A percentile compares a stretch with the other conserved stretches of the same genome.
Evolutionary conservation across 2,888 invertebrate species (phyloP).

Genomic region (Pterostichus niger): DNA sequence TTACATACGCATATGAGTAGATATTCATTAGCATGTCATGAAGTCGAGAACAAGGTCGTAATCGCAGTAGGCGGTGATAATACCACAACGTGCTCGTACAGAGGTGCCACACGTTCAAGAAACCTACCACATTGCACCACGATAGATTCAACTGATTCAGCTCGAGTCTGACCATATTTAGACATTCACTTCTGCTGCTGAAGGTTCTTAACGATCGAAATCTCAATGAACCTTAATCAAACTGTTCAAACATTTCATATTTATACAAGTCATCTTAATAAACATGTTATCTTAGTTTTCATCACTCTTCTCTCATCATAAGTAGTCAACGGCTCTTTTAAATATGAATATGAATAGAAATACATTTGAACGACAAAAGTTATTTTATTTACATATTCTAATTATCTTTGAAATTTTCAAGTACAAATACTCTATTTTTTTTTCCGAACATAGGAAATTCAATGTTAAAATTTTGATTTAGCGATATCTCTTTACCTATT

Average conservation of each 20-base stretch:
- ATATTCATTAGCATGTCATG: constrained; percentile 44
- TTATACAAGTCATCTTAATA: constrained; percentile 10
- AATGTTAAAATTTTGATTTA: too few species aligned
- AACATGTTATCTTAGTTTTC: constrained; percentile 12
- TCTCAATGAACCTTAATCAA: constrained; percentile 1
- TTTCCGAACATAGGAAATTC: too few species aligned
- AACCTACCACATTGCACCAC: not conserved
- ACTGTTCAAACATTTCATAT: constrained; percentile 27
- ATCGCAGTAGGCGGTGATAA: constrained; percentile 39
- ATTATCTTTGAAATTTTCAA: too few species aligned
- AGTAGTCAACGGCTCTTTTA: too few species aligned
- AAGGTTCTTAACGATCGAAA: constrained; percentile 24
- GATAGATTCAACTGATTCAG: constrained; percentile 11
- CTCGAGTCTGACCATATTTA: constrained; percentile 37
- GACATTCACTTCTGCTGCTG: constrained; percentile 29
- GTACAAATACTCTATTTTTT: too few species aligned
- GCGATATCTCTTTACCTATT: too few species aligned
- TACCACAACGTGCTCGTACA: constrained; percentile 6
- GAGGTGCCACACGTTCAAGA: constrained; percentile 23
- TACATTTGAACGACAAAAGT: too few species aligned
- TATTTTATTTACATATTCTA: too few species aligned
- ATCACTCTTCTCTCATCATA: not conserved
- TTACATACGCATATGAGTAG: not conserved
- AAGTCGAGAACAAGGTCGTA: constrained; percentile 41
- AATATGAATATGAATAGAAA: too few species aligned